A percentile compares a stretch with the other conserved stretches of the same genome.
Evolutionary conservation across 2,797 vertebrate genomes (phyloP).

Genomic region (Cirrhinus molitorella): DNA sequence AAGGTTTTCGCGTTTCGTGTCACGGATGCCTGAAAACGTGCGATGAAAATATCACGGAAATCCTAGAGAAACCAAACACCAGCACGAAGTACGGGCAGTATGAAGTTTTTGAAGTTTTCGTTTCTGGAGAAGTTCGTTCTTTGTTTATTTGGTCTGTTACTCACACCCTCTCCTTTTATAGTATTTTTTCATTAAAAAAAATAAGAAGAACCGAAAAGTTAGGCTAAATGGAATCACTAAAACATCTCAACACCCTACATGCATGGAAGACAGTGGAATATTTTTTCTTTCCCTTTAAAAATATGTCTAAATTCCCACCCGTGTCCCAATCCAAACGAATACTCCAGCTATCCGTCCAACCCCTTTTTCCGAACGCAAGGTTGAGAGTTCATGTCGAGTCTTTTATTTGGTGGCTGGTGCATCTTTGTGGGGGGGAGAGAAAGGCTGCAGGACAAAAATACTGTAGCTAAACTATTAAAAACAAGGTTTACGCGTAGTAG

Average conservation of each 20-base stretch:
- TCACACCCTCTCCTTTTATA: conserved; percentile 71
- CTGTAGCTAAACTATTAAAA: conserved; percentile 28
- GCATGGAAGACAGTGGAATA: conserved; percentile 84
- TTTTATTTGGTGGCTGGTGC: conserved; percentile 83
- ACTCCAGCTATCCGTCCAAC: conserved; percentile 68
- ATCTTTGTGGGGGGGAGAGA: conserved; percentile 75
- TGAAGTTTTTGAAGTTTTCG: not conserved
- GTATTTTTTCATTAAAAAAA: conserved; percentile 68
- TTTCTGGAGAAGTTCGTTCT: conserved; percentile 64
- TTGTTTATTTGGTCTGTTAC: conserved; percentile 83
- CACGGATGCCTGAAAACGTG: conserved; percentile 38
- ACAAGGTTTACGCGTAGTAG: conserved; percentile 55
- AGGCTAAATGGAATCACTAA: conserved; percentile 74
- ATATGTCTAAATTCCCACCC: conserved; percentile 68
- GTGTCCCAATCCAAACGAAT: conserved; percentile 60
- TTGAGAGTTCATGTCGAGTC: conserved; percentile 72
- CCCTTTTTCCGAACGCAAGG: conserved; percentile 63
- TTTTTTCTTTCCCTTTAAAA: conserved; percentile 64
- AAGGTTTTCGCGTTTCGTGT: not conserved
- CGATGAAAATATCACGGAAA: conserved; percentile 56
- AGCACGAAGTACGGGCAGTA: conserved; percentile 71
- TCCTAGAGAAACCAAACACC: conserved; percentile 66
- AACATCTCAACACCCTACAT: conserved; percentile 82
- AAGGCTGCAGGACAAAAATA: conserved; percentile 76
- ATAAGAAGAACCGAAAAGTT: conserved; percentile 68